These are phyloP conservation scores for Porites australiensis DNA, from an alignment of 64 coral and sea anemone species.

Conservation along the genomic window DNA sequence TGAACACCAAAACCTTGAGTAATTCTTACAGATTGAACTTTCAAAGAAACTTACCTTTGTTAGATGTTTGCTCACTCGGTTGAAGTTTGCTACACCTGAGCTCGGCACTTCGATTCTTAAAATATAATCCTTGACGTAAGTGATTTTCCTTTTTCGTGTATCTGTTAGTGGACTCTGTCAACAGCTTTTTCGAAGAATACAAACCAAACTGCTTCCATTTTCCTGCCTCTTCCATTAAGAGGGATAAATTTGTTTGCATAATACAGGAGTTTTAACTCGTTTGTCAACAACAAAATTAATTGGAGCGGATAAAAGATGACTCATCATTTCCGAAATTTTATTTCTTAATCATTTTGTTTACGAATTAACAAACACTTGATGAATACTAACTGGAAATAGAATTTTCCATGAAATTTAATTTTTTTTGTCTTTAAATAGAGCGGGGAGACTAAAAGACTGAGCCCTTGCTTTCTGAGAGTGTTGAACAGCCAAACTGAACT, in stretches of 20 bases:
- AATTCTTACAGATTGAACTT: too few species aligned
- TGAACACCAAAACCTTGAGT: too few species aligned
- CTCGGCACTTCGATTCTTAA: too few species aligned
- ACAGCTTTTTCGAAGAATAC: neutral
- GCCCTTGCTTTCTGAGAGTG: neutral
- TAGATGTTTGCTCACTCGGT: too few species aligned
- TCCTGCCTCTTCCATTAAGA: neutral
- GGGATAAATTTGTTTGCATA: constrained; percentile 7
- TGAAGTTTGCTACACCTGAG: too few species aligned
- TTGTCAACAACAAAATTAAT: constrained; percentile 25
- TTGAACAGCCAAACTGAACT: too few species aligned
- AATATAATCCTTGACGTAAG: too few species aligned
- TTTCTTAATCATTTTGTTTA: constrained; percentile 21
- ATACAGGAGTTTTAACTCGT: neutral
- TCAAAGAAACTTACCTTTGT: too few species aligned
- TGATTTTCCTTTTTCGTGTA: too few species aligned
- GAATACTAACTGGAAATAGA: constrained; percentile 31
- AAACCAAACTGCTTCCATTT: neutral
- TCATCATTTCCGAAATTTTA: neutral
- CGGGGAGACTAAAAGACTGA: neutral
- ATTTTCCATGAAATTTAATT: neutral
- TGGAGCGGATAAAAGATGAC: neutral
- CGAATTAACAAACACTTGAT: constrained; percentile 42
- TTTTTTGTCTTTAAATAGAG: neutral
- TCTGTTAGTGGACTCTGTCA: neutral